Evolutionary conservation across 2,797 vertebrate genomes (phyloP).

Genomic region (Chaenodraco wilsoni): DNA sequence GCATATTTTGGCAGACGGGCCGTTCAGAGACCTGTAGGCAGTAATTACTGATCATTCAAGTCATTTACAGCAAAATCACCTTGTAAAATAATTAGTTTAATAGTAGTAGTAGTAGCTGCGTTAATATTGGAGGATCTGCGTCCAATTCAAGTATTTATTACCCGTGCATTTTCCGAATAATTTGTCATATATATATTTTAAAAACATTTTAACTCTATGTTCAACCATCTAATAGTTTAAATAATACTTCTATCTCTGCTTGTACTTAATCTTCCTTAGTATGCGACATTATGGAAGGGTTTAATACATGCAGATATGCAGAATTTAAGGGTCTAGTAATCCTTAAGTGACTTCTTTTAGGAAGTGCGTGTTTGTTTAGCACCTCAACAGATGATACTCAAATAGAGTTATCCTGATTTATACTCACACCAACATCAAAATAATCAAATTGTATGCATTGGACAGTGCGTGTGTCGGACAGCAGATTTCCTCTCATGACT

Average conservation of each 20-base stretch:
- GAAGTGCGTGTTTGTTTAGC: slow-evolving; percentile 4
- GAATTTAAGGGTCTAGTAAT: not conserved
- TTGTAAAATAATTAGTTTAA: slow-evolving; percentile 41
- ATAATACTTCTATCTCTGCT: no score
- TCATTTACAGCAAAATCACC: slow-evolving; percentile 30
- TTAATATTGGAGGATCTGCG: not conserved
- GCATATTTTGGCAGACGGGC: slow-evolving; percentile 49
- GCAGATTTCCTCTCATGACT: slow-evolving; percentile 36
- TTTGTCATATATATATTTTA: no score
- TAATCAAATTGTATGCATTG: slow-evolving; percentile 2
- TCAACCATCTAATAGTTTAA: no score
- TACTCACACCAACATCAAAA: slow-evolving; percentile 4
- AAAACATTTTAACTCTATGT: no score
- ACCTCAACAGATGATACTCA: not conserved
- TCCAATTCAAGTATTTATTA: not conserved
- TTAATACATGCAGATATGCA: no score
- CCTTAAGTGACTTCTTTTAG: not conserved
- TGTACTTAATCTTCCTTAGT: no score
- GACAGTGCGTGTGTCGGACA: not conserved
- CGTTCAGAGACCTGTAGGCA: slow-evolving; percentile 49
- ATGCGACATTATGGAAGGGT: no score
- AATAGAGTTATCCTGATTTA: slow-evolving; percentile 4
- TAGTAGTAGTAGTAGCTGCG: slow-evolving; percentile 8
- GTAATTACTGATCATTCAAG: slow-evolving; percentile 51
- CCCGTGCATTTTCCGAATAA: not conserved